Conservation (phyloP, 1,140 invertebrate species). For the Megathymus violae region DNA sequence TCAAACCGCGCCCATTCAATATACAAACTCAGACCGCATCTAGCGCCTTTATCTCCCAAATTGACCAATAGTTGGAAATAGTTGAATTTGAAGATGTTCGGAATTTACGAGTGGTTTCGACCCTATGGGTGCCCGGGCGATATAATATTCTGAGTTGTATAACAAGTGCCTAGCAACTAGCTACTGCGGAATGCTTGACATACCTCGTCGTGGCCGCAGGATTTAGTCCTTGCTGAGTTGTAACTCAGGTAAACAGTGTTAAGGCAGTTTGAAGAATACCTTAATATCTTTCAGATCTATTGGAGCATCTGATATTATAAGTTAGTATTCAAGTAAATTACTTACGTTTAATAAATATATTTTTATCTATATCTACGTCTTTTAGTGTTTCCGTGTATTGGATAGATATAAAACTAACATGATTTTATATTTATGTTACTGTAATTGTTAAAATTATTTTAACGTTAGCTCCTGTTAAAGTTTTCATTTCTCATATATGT, state of each 20-base stretch:
- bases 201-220: slow-evolving; percentile 35
- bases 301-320: not conserved
- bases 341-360: too few relatives aligned
- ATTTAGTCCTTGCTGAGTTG: slow-evolving; percentile 31
- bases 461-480: too few relatives aligned
- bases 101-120: slow-evolving; percentile 78
- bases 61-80: slow-evolving; percentile 78
- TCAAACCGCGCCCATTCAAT: not conserved
- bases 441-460: too few relatives aligned
- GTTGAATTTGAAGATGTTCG: slow-evolving; percentile 81
- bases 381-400: too few relatives aligned
- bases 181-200: slow-evolving; percentile 56
- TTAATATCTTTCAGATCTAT: slow-evolving; percentile 8
- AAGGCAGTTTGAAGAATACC: slow-evolving; percentile 7
- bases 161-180: too few relatives aligned
- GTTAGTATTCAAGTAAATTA: too few relatives aligned
- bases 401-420: too few relatives aligned
- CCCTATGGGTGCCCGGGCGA: slow-evolving; percentile 70
- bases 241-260: slow-evolving; percentile 19
- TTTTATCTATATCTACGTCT: too few relatives aligned
- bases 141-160: slow-evolving; percentile 66
- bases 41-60: slow-evolving; percentile 49
- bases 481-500: too few relatives aligned
- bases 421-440: too few relatives aligned
- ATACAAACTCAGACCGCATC: slow-evolving; percentile 38